These are phyloP conservation scores for Anorthoa munda DNA, from an alignment of 2,888 invertebrate genomes.

Conservation along the genomic window DNA sequence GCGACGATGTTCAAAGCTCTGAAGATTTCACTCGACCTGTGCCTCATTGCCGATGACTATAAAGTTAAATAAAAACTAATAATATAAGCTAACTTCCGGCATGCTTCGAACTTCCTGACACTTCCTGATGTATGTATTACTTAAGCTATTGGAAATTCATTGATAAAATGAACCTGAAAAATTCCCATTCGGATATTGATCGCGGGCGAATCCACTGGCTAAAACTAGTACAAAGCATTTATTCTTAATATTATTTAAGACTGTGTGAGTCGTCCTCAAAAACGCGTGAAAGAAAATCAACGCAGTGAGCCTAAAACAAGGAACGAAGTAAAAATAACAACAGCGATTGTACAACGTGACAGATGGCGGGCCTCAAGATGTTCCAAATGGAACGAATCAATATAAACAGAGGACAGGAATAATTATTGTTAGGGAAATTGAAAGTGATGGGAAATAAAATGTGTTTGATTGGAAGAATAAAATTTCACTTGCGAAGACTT, in stretches of 20 bases:
- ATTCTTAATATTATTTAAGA: not conserved
- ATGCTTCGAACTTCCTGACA: no score
- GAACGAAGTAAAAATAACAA: slow-evolving; percentile 37
- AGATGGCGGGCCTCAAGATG: slow-evolving; percentile 34
- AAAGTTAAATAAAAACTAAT: no score
- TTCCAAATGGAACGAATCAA: slow-evolving; percentile 39
- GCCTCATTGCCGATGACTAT: no score
- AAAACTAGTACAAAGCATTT: no score
- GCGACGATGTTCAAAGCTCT: no score
- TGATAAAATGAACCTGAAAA: no score
- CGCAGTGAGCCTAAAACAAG: slow-evolving; percentile 2
- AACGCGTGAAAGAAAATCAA: not conserved
- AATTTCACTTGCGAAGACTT: not conserved
- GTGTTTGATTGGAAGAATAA: not conserved
- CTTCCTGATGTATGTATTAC: not conserved
- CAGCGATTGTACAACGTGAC: slow-evolving; percentile 40
- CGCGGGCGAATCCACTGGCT: no score
- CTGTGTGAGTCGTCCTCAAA: slow-evolving; percentile 12
- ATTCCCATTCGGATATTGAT: no score
- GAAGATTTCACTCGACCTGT: no score
- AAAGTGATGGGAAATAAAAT: slow-evolving; percentile 20
- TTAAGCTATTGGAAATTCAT: no score
- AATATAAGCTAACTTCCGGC: no score
- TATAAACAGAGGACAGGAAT: slow-evolving; percentile 25
- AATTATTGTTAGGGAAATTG: slow-evolving; percentile 37